Evolutionary conservation across 2,797 vertebrate species (phyloP).

Genomic region (Aplochiton taeniatus): DNA sequence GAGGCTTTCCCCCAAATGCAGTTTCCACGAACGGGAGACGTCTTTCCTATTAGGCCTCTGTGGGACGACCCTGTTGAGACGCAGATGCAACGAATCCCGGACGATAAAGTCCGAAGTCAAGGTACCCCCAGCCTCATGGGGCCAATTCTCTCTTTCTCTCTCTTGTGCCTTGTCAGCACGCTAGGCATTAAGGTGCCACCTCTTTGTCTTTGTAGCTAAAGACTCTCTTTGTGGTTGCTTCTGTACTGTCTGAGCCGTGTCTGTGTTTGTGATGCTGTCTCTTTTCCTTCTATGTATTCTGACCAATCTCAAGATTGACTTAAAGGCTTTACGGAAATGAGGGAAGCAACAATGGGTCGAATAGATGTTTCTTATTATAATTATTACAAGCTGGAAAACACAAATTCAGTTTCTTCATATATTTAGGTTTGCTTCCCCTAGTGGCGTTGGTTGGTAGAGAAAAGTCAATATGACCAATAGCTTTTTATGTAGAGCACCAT

Average conservation of each 20-base stretch:
- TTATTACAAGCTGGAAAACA: too few relatives aligned
- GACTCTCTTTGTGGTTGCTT: constrained; percentile 75
- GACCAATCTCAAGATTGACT: constrained; percentile 90
- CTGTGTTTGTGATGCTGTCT: constrained; percentile 71
- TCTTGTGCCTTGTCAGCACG: constrained; percentile 86
- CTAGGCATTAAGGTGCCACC: constrained; percentile 79
- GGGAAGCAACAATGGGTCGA: constrained; percentile 41
- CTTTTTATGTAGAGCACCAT: too few relatives aligned
- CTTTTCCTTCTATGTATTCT: constrained; percentile 76
- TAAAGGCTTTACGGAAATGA: constrained; percentile 56
- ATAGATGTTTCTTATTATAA: too few relatives aligned
- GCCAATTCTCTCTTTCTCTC: constrained; percentile 86
- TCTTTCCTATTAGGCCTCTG: constrained; percentile 96
- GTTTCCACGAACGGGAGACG: constrained; percentile 90
- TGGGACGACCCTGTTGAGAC: constrained; percentile 99
- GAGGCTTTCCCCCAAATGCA: constrained; percentile 87
- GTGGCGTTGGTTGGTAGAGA: too few relatives aligned
- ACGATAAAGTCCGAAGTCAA: constrained; percentile 95
- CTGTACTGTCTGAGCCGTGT: constrained; percentile 75
- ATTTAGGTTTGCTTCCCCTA: too few relatives aligned
- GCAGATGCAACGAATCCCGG: constrained; percentile 99
- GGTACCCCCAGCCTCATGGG: constrained; percentile 91
- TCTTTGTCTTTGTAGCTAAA: constrained; percentile 83
- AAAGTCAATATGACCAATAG: too few relatives aligned
- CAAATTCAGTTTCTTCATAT: too few relatives aligned